Evolutionary conservation across 1,140 invertebrate genomes (phyloP), one percentile per base, ranked within the genome.

Genomic region (Cephus cinctus): DNA sequence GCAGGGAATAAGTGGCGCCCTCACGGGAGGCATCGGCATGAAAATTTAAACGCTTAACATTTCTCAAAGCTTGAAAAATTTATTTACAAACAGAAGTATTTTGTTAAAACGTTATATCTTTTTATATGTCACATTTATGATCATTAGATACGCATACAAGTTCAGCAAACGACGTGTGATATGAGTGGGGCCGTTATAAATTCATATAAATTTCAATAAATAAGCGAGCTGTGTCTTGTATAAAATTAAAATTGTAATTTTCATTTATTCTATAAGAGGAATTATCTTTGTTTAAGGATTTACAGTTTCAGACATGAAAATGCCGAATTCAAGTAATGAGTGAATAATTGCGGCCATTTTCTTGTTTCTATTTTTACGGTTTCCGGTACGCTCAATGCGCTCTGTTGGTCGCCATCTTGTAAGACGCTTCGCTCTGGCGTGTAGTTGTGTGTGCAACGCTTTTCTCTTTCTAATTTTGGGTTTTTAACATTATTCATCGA

Each of bases 401-500:
- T n/a, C 6, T 27, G n/a, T 27, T 27, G 25, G 25, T n/a, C 25
- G 25, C 25, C 25, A 63, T 63, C 54, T 63, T 61, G 46, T 44
- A 56, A 41, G 60, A 63, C 60, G 60, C 60, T 63, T 55, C 21
- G 21, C 14, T 27, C 27, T 57, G 42, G 52, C 44, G 47, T 54
- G 48, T 47, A 47, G 45, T 46, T 46, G 27, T 39, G 39, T 47
- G 43, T 18, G 41, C 25, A 18, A 16, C 18, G n/a, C n/a, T 18
- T 6, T 9, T 40, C 9, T 40, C 5, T 5, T 15, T 40, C 9
- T 40, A 6, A 4, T 5, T 15, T 14, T 18, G 15, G 38, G 9
- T 18, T 40, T 18, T 11, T 11, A 6, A 14, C 20, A 14, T 20
- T 18, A 4, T 4, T 12, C 20, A 4, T 40, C 5, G n/a, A 14